A percentile compares a stretch with the other conserved stretches of the same genome.
phyloP scores from a whole-genome alignment of 2,888 invertebrate genomes.

The Pheosia gnoma region DNA sequence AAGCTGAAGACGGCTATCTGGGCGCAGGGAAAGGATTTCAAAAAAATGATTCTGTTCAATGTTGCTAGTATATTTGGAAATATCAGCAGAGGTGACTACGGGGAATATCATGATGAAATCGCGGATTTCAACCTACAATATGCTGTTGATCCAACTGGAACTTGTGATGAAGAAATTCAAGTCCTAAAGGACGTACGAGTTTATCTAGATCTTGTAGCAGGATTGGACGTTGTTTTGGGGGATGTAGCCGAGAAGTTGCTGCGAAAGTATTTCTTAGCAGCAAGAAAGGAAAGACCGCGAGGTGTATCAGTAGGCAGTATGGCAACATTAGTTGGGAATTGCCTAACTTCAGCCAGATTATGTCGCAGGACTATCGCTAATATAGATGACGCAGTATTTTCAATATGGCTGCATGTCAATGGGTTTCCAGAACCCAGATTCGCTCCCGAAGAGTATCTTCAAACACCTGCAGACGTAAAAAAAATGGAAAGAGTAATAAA shows the following conservation, averaged over 20 bases:
- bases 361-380: conserved; percentile 63
- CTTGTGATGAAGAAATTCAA: conserved; percentile 51
- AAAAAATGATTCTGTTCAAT: conserved; percentile 63
- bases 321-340: conserved; percentile 58
- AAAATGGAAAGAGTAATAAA: conserved; percentile 60
- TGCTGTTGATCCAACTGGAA: conserved; percentile 46
- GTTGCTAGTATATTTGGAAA: conserved; percentile 69
- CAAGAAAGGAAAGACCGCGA: conserved; percentile 62
- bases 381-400: conserved; percentile 70
- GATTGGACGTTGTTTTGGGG: conserved; percentile 58
- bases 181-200: conserved; percentile 54
- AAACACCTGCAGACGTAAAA: conserved; percentile 63
- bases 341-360: conserved; percentile 66
- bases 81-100: conserved; percentile 65
- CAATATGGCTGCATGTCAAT: conserved; percentile 74
- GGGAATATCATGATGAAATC: conserved; percentile 65
- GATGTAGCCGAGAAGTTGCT: conserved; percentile 57
- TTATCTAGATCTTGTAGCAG: conserved; percentile 66
- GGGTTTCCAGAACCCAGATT: conserved; percentile 69
- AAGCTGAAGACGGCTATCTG: conserved; percentile 67
- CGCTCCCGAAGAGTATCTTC: conserved; percentile 71
- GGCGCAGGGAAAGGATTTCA: conserved; percentile 72
- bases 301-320: conserved; percentile 65
- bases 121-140: conserved; percentile 60
- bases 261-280: conserved; percentile 67